These are phyloP conservation scores for Drosophila crucigera DNA, from an alignment of 2,888 invertebrate species.

Conservation along the genomic window DNA sequence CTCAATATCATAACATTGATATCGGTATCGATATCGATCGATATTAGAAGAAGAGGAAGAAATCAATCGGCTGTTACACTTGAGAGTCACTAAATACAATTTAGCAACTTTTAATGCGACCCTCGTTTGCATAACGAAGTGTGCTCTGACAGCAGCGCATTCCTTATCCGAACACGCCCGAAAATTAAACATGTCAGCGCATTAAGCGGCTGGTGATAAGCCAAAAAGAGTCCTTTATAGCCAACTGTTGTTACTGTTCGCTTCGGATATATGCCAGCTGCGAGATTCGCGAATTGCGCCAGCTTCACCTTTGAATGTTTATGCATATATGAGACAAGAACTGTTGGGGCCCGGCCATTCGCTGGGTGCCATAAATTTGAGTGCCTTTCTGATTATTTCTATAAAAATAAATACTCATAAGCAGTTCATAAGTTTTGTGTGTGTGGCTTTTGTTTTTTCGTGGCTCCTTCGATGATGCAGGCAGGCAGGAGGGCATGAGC, in stretches of 20 bases:
- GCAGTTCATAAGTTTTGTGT: constrained; percentile 74
- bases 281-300: constrained; percentile 31
- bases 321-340: not conserved
- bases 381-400: constrained; percentile 75
- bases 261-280: constrained; percentile 3
- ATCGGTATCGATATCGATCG: not conserved
- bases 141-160: constrained; percentile 50
- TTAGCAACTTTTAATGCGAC: constrained; percentile 1
- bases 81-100: not conserved
- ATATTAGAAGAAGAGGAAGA: not conserved
- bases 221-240: constrained; percentile 38
- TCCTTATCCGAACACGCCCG: constrained; percentile 64
- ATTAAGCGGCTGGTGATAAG: constrained; percentile 57
- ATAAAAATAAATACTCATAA: constrained; percentile 80
- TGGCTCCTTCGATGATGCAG: constrained; percentile 10
- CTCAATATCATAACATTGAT: not conserved
- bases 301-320: constrained; percentile 24
- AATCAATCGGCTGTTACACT: not conserved
- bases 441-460: constrained; percentile 45
- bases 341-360: constrained; percentile 18
- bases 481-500: constrained; percentile 19
- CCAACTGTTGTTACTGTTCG: not conserved
- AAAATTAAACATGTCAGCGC: constrained; percentile 81
- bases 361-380: constrained; percentile 67
- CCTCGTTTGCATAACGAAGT: constrained; percentile 40